phyloP scores from a whole-genome alignment of 2,797 vertebrate genomes.

The Aselliscus stoliczkanus region DNA sequence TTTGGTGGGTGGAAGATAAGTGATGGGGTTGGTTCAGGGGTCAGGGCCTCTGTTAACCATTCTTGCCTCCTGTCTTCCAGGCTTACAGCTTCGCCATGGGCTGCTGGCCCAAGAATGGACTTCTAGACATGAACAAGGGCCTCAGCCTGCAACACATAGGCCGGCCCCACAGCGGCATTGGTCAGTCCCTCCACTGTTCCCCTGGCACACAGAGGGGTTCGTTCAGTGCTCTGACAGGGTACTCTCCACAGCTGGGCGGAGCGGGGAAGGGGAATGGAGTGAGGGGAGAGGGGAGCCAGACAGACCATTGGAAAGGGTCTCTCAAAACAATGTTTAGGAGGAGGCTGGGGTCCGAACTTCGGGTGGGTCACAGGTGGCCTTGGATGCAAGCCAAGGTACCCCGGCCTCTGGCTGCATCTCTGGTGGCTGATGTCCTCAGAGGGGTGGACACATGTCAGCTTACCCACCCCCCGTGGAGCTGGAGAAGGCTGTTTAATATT shows the following conservation, averaged over 20 bases:
- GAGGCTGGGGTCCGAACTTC: conserved; percentile 7
- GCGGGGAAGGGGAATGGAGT: background rate
- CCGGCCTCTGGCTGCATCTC: background rate
- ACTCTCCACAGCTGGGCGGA: background rate
- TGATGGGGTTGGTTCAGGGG: background rate
- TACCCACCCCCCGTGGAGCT: conserved; percentile 61
- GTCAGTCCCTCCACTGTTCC: conserved; percentile 77
- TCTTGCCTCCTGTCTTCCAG: conserved; percentile 79
- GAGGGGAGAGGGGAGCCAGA: background rate
- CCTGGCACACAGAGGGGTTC: conserved; percentile 44
- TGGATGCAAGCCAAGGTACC: conserved; percentile 2
- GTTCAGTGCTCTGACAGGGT: background rate
- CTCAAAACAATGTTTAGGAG: conserved; percentile 12
- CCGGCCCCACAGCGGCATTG: conserved; percentile 89
- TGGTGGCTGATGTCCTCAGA: conserved; percentile 41
- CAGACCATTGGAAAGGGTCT: background rate
- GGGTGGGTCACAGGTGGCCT: conserved; percentile 36
- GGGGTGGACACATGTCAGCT: conserved; percentile 57
- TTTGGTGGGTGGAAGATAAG: background rate
- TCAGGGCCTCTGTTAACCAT: conserved; percentile 66
- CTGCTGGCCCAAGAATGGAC: conserved; percentile 88
- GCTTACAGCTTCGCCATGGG: conserved; percentile 89
- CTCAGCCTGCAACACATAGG: conserved; percentile 89
- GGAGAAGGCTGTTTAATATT: conserved; percentile 94
- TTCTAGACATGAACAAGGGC: conserved; percentile 89